Base-by-base conservation (phyloP, 2,888 invertebrate species). In the Cryptosula pallasiana region DNA sequence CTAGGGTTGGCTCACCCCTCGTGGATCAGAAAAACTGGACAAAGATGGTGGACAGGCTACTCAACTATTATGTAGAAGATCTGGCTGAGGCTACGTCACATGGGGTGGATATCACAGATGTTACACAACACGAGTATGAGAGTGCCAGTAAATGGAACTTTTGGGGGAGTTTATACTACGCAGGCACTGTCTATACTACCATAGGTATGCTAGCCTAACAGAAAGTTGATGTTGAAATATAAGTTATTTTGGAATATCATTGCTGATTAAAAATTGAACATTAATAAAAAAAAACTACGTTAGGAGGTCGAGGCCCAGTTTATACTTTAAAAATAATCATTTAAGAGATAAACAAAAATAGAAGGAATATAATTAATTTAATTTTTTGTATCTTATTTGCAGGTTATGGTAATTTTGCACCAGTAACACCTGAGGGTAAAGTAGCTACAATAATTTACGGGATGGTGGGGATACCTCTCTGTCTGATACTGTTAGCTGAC, bases 351-450 rank as follows among this genome's bases (percentile, higher is more conserved):
- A n/a, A n/a, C n/a, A n/a, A n/a, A n/a, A n/a, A n/a, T n/a, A n/a
- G n/a, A n/a, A n/a, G n/a, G n/a, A n/a, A n/a, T n/a, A n/a, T n/a
- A n/a, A n/a, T n/a, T n/a, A n/a, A n/a, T n/a, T n/a, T n/a, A n/a
- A n/a, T n/a, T n/a, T n/a, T n/a, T n/a, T n/a, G n/a, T n/a, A n/a
- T n/a, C n/a, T 71, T 54, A 57, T 9, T 77, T 77, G 9, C 87
- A 97, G 97, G 97, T 80, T 98, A 98, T 87, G 97, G 98, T 74
- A 94, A 98, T 84, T 93, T 98, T 79, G 91, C 92, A 69, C 97
- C 98, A 0, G 91, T 91, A 77, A 98, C 98, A 20, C 89, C 78
- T 27, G 89, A 90, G 16, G 98, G 97, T 9, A 89, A 92, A 75
- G 90, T 91, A 0, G 88, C 95, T 69, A 95, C 96, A 0, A 95